Evolutionary conservation across 2,888 invertebrate species (phyloP).

Genomic region (Diaprepes abbreviatus): DNA sequence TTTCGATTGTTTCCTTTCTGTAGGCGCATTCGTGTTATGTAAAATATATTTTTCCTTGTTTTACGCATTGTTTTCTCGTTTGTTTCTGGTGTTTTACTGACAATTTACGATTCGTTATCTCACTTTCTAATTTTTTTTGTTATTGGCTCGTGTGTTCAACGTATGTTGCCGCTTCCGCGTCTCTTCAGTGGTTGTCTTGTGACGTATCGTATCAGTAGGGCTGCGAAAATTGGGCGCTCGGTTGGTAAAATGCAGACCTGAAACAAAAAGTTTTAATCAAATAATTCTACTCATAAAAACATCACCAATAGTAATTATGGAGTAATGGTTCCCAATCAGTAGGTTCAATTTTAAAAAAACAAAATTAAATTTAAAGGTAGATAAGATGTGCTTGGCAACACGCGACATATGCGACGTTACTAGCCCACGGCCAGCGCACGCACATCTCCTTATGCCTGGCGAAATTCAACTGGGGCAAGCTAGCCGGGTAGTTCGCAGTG

Average conservation of each 20-base stretch:
- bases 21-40: constrained; percentile 15
- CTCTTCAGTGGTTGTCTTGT: constrained; percentile 31
- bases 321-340: too few species aligned
- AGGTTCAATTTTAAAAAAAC: too few species aligned
- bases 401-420: too few species aligned
- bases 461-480: too few species aligned
- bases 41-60: constrained; percentile 14
- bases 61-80: constrained; percentile 38
- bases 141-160: constrained; percentile 40
- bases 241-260: constrained; percentile 73
- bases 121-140: constrained; percentile 45
- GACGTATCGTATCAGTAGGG: constrained; percentile 71
- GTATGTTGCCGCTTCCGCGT: constrained; percentile 49
- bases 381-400: too few species aligned
- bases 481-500: too few species aligned
- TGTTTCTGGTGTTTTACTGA: constrained; percentile 39
- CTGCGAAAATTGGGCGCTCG: constrained; percentile 76
- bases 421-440: too few species aligned
- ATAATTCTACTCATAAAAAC: too few species aligned
- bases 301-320: too few species aligned
- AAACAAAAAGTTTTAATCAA: constrained; percentile 40
- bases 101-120: constrained; percentile 47
- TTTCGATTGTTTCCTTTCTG: constrained; percentile 19
- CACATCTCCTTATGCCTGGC: too few species aligned
- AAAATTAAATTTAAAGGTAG: too few species aligned